A percentile compares a stretch with the other conserved stretches of the same genome.
Conservation (phyloP, 1,140 invertebrate genomes). For the Drosophila suzukii region DNA sequence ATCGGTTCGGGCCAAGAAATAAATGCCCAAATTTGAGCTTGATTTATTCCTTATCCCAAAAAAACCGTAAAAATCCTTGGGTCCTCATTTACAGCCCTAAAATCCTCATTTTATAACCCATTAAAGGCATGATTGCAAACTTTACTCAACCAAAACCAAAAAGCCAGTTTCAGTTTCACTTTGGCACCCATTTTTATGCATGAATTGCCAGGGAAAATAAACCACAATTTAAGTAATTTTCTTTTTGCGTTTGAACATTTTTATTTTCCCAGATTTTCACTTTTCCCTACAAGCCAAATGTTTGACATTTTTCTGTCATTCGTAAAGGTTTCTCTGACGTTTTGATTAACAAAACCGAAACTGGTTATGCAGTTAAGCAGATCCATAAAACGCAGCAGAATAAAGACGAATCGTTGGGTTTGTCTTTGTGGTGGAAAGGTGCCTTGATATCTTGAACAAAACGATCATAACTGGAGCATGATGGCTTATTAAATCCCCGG, state of each 20-base stretch:
- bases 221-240: constrained; percentile 46
- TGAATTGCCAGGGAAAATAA: constrained; percentile 52
- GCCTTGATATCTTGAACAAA: constrained; percentile 6
- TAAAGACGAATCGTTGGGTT: constrained; percentile 5
- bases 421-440: constrained; percentile 5
- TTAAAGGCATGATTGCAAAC: constrained; percentile 15
- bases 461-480: constrained; percentile 55
- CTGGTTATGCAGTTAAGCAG: constrained; percentile 46
- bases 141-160: constrained; percentile 16
- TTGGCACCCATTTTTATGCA: constrained; percentile 43
- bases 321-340: constrained; percentile 31
- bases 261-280: constrained; percentile 63
- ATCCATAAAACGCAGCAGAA: constrained; percentile 28
- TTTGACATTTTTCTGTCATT: constrained; percentile 48
- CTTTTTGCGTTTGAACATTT: constrained; percentile 39
- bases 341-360: constrained; percentile 44
- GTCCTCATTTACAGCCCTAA: constrained; percentile 2
- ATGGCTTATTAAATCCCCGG: constrained; percentile 17
- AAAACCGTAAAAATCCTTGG: constrained; percentile 12
- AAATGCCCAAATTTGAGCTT: constrained; percentile 29
- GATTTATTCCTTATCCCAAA: constrained; percentile 21
- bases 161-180: constrained; percentile 45
- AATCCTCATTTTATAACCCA: constrained; percentile 8
- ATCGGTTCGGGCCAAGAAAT: constrained; percentile 8
- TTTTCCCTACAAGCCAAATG: constrained; percentile 45